These are phyloP conservation scores for Musca domestica DNA, from an alignment of 1,140 invertebrate species.

Conservation along the genomic window DNA sequence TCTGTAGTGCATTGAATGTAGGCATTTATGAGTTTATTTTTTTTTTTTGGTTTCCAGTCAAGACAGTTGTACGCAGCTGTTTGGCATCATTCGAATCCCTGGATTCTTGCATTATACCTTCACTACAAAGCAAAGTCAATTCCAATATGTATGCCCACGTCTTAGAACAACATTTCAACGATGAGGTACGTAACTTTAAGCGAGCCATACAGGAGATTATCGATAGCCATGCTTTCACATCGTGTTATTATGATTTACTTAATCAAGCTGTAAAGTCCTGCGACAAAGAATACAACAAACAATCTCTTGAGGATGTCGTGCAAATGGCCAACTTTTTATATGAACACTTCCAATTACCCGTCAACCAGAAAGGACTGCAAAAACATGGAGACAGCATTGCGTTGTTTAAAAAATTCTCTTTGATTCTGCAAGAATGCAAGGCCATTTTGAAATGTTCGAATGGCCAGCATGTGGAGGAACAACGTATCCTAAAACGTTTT, in stretches of 20 bases:
- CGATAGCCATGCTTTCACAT: constrained; percentile 38
- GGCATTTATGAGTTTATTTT: not conserved
- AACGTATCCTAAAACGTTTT: constrained; percentile 46
- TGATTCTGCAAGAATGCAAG: constrained; percentile 44
- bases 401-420: constrained; percentile 37
- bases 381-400: constrained; percentile 30
- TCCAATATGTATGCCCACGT: constrained; percentile 40
- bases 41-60: constrained; percentile 33
- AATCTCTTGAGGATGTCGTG: constrained; percentile 32
- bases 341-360: constrained; percentile 42
- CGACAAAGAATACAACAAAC: constrained; percentile 38
- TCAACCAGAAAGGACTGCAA: constrained; percentile 34
- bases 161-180: constrained; percentile 48
- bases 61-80: constrained; percentile 45
- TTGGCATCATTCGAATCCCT: constrained; percentile 49
- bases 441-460: constrained; percentile 44
- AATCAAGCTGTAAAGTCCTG: constrained; percentile 27
- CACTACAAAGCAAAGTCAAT: constrained; percentile 34
- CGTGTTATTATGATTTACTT: constrained; percentile 40
- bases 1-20: too few relatives aligned
- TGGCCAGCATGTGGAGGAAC: constrained; percentile 35
- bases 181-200: constrained; percentile 45
- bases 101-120: constrained; percentile 46
- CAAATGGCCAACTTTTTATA: constrained; percentile 39
- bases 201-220: constrained; percentile 42